These are phyloP conservation scores for Scomber colias DNA, from an alignment of 2,113 vertebrate species.

Conservation along the genomic window DNA sequence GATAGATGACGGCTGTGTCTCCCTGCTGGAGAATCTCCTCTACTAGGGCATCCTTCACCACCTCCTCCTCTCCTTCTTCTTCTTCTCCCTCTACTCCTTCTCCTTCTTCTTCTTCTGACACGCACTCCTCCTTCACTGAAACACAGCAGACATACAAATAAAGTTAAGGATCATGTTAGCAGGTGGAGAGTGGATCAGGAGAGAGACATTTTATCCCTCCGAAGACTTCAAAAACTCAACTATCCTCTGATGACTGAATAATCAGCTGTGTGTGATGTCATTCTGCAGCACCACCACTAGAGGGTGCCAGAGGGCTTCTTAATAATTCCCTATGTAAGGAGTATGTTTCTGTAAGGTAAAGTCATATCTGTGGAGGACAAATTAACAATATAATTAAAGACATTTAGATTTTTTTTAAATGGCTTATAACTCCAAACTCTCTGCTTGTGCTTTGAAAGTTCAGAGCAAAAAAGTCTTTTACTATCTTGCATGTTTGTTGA, in stretches of 20 bases:
- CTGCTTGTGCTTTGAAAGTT: no score
- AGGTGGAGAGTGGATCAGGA: not conserved
- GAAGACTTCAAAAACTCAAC: no score
- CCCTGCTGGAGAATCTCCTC: constrained; percentile 93
- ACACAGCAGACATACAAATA: constrained; percentile 42
- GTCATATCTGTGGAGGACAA: no score
- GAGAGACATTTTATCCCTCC: no score
- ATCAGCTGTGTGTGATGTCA: not conserved
- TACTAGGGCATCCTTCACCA: constrained; percentile 89
- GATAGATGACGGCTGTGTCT: constrained; percentile 92
- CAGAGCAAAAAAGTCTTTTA: no score
- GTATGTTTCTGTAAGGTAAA: no score
- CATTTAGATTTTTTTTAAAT: no score
- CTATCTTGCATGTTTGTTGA: no score
- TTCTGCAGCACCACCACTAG: constrained; percentile 45
- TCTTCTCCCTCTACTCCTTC: constrained; percentile 73
- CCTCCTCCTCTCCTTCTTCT: constrained; percentile 81
- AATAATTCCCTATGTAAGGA: no score
- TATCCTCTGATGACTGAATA: not conserved
- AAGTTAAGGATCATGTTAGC: not conserved
- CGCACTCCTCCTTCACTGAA: constrained; percentile 90
- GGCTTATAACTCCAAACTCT: no score
- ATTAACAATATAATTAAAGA: no score
- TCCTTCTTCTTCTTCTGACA: constrained; percentile 89
- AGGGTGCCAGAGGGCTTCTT: constrained; percentile 21